Evolutionary conservation across 2,888 invertebrate genomes (phyloP).

Genomic region (Marronus borbonicus): DNA sequence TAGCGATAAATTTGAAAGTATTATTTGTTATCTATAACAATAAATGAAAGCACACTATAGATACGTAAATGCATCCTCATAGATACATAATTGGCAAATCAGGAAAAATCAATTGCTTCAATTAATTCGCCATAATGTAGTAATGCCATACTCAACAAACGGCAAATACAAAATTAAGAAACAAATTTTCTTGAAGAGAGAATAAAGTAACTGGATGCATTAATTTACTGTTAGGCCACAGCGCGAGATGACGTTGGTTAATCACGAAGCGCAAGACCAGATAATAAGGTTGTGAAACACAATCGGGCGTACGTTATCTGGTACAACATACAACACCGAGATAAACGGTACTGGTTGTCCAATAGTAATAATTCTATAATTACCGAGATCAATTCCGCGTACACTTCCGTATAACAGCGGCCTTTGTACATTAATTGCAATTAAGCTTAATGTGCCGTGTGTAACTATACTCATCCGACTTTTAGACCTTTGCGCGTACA

Average conservation of each 20-base stretch:
- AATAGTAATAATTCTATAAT: conserved; percentile 48
- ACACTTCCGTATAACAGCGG: conserved; percentile 47
- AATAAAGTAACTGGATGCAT: conserved; percentile 33
- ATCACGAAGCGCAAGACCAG: conserved; percentile 41
- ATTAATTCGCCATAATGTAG: conserved; percentile 2
- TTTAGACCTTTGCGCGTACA: conserved; percentile 28
- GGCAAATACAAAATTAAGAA: conserved; percentile 4
- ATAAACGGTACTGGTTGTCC: conserved; percentile 50
- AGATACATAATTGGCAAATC: too few relatives aligned
- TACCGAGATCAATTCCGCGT: conserved; percentile 45
- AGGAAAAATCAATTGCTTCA: not conserved
- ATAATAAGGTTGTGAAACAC: conserved; percentile 38
- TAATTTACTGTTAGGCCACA: conserved; percentile 40
- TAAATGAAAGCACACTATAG: too few relatives aligned
- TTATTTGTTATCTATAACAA: too few relatives aligned
- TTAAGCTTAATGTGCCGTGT: conserved; percentile 43
- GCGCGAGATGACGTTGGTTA: conserved; percentile 33
- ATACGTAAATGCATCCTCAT: too few relatives aligned
- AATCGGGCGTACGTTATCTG: conserved; percentile 37
- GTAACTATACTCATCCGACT: conserved; percentile 30
- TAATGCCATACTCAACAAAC: not conserved
- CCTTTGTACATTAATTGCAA: conserved; percentile 50
- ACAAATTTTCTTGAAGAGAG: conserved; percentile 16
- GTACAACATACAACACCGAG: conserved; percentile 28
- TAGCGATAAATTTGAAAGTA: too few relatives aligned